A percentile compares a stretch with the other conserved stretches of the same genome.
phyloP scores from a whole-genome alignment of 2,888 invertebrate species.

The Andrena bucephala region DNA sequence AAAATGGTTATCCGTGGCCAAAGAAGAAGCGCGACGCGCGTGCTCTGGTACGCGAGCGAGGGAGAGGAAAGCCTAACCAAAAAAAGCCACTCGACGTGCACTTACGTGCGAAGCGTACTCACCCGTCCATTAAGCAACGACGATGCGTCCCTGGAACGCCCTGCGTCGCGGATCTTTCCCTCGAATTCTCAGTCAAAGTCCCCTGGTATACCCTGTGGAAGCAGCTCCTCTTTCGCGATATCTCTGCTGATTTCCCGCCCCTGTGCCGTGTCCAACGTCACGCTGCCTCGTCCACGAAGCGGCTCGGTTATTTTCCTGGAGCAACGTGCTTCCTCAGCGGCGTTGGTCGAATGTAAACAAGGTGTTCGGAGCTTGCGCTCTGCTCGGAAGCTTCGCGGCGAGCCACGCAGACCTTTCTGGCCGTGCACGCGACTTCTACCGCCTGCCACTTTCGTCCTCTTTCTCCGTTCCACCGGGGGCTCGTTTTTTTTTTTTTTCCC shows the following conservation, averaged over 20 bases:
- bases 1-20: background rate
- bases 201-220: background rate
- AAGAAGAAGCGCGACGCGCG: background rate
- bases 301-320: constrained; percentile 42
- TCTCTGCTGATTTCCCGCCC: background rate
- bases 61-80: background rate
- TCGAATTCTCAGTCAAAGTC: background rate
- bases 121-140: constrained; percentile 68
- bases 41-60: background rate
- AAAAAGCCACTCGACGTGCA: constrained; percentile 44
- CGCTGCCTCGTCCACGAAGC: constrained; percentile 5
- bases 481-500: background rate
- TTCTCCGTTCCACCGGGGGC: constrained; percentile 13
- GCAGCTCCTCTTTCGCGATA: background rate
- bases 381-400: constrained; percentile 63
- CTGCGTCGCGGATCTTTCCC: constrained; percentile 44
- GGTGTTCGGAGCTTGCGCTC: constrained; percentile 68
- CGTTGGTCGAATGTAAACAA: constrained; percentile 71
- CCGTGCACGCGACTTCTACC: constrained; percentile 54
- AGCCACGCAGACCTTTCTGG: constrained; percentile 61
- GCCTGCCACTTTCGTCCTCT: constrained; percentile 23
- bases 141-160: constrained; percentile 57
- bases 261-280: background rate
- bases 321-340: constrained; percentile 67
- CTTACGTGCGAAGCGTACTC: constrained; percentile 60